Conservation (phyloP, 2,888 invertebrate species). For the Pogonocherus hispidulus region DNA sequence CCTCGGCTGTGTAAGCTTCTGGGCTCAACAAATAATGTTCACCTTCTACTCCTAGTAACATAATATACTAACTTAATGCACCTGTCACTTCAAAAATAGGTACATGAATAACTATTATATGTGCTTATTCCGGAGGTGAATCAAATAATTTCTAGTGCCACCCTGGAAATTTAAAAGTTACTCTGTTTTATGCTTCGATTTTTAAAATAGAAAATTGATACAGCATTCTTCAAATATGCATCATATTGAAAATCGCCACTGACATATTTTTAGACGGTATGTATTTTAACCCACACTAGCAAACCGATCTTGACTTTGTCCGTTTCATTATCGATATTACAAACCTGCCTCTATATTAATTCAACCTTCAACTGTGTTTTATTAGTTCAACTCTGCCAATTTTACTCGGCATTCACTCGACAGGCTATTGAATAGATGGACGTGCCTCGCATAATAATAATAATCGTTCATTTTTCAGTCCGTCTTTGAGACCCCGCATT, state of each 20-base stretch:
- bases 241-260: background rate
- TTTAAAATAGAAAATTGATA: background rate
- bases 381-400: constrained; percentile 53
- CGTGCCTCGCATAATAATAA: constrained; percentile 21
- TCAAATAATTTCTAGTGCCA: too few species aligned
- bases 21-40: too few species aligned
- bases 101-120: too few species aligned
- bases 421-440: constrained; percentile 20
- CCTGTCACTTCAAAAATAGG: too few species aligned
- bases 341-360: constrained; percentile 47
- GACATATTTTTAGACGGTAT: constrained; percentile 5
- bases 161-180: background rate
- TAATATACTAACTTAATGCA: too few species aligned
- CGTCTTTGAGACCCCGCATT: background rate
- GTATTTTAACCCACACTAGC: background rate
- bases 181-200: background rate
- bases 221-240: background rate
- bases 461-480: constrained; percentile 17
- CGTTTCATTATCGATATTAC: constrained; percentile 25
- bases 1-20: too few species aligned
- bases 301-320: constrained; percentile 30
- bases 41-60: too few species aligned
- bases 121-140: too few species aligned
- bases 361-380: constrained; percentile 58
- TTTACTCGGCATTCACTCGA: constrained; percentile 29